phyloP scores from a whole-genome alignment of 2,113 vertebrate species.

The Beaufortia kweichowensis region DNA sequence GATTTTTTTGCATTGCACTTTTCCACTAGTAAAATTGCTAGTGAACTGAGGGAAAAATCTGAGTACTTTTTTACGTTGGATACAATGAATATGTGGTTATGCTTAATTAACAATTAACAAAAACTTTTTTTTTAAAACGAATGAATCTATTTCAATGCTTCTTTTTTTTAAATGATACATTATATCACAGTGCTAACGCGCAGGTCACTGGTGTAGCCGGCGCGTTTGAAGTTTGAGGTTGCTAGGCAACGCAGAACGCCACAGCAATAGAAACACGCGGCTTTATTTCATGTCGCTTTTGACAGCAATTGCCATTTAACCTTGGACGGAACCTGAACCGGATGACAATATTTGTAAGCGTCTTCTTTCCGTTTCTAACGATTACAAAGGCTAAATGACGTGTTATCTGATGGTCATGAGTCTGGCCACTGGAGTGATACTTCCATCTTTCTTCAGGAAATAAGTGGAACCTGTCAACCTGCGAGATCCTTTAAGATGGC shows the following conservation, averaged over 20 bases:
- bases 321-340: neutral
- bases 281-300: neutral
- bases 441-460: neutral
- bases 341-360: neutral
- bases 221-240: constrained; percentile 61
- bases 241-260: constrained; percentile 73
- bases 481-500: constrained; percentile 67
- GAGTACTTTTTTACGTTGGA: too few relatives aligned
- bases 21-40: too few relatives aligned
- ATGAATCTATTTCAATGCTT: too few relatives aligned
- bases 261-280: constrained; percentile 4
- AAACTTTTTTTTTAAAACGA: too few relatives aligned
- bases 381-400: neutral
- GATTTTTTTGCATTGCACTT: too few relatives aligned
- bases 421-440: neutral
- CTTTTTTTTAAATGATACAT: too few relatives aligned
- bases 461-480: neutral
- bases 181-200: too few relatives aligned
- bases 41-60: too few relatives aligned
- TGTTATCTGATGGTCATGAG: neutral
- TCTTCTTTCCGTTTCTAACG: neutral
- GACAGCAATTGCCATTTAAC: neutral
- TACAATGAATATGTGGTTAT: too few relatives aligned
- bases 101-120: too few relatives aligned
- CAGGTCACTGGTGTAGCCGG: neutral